Evolutionary conservation across 2,797 vertebrate species (phyloP).

Genomic region (Hybognathus amarus): DNA sequence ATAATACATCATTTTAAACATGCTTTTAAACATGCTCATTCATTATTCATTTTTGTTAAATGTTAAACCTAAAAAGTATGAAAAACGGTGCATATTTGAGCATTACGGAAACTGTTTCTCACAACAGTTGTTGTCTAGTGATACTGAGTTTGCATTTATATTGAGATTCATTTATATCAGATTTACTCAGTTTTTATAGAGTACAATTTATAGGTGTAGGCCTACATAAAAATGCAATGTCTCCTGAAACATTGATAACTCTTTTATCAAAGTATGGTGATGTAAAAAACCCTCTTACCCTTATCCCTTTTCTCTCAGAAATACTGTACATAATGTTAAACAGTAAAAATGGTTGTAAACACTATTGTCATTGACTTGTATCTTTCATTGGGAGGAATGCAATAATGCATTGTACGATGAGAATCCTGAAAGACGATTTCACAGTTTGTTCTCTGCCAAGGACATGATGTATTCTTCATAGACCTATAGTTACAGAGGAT

Average conservation of each 20-base stretch:
- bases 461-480: neutral
- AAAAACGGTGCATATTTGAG: neutral
- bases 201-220: neutral
- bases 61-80: neutral
- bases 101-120: neutral
- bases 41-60: neutral
- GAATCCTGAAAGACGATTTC: neutral
- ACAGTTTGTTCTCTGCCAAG: slow-evolving; percentile 24
- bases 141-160: neutral
- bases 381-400: neutral
- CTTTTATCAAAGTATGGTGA: neutral
- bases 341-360: neutral
- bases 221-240: neutral
- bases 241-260: neutral
- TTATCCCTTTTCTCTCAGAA: neutral
- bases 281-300: neutral
- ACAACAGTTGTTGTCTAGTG: neutral
- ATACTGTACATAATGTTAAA: neutral
- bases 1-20: neutral
- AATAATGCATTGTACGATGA: neutral
- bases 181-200: neutral
- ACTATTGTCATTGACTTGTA: neutral
- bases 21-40: neutral
- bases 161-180: neutral
- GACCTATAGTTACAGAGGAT: neutral